These are phyloP conservation scores for Oryzias melastigma DNA, from an alignment of 2,113 vertebrate genomes.

Conservation along the genomic window DNA sequence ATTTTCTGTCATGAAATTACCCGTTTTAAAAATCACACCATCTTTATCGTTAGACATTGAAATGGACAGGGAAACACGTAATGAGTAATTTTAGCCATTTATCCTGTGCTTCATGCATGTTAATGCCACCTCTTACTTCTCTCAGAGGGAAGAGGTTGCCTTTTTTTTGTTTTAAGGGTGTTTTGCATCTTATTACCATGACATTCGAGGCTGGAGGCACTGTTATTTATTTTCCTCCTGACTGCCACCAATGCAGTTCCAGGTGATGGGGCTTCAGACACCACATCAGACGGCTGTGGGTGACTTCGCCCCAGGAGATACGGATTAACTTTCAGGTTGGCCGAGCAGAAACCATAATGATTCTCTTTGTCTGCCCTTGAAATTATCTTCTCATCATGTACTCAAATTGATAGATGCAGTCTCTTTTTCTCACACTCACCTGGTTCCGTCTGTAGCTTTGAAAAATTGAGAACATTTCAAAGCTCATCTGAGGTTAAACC, in stretches of 20 bases:
- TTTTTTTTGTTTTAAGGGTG: constrained; percentile 18
- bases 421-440: constrained; percentile 42
- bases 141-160: constrained; percentile 4
- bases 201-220: constrained; percentile 34
- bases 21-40: too few species aligned
- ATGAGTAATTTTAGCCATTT: not conserved
- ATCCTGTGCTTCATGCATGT: constrained; percentile 20
- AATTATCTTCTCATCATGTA: constrained; percentile 68
- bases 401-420: constrained; percentile 63
- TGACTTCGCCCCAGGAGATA: constrained; percentile 49
- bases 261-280: constrained; percentile 23
- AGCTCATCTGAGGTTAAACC: constrained; percentile 20
- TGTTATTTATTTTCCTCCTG: constrained; percentile 52
- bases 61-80: too few species aligned
- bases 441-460: constrained; percentile 46
- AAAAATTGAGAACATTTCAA: constrained; percentile 41
- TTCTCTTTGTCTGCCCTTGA: constrained; percentile 70
- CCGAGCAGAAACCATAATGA: constrained; percentile 71
- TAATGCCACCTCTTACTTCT: constrained; percentile 29
- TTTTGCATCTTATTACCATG: constrained; percentile 44
- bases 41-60: too few species aligned
- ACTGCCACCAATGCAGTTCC: constrained; percentile 42
- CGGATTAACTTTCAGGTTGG: constrained; percentile 73
- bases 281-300: constrained; percentile 36
- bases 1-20: too few species aligned